These are phyloP conservation scores for Neotoxoptera formosana DNA, from an alignment of 1,140 invertebrate genomes.

Conservation along the genomic window DNA sequence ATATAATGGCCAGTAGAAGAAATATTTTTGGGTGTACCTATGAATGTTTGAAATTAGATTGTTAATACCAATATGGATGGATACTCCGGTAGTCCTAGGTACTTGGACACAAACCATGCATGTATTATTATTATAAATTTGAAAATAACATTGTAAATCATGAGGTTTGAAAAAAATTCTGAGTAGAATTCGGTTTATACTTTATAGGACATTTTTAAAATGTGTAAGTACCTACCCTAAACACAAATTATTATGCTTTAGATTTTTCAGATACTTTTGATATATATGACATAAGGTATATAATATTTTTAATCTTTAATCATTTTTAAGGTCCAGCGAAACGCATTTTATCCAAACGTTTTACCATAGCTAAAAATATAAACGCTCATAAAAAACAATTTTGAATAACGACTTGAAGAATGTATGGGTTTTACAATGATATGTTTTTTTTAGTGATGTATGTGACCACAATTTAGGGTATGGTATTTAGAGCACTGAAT, in stretches of 20 bases:
- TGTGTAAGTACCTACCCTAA: background rate
- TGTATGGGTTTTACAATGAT: background rate
- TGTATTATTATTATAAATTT: background rate
- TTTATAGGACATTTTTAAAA: background rate
- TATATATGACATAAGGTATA: background rate
- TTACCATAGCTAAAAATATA: background rate
- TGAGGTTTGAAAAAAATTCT: background rate
- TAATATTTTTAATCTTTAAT: constrained; percentile 1
- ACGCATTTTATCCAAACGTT: background rate
- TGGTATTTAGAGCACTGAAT: background rate
- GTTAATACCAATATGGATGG: background rate
- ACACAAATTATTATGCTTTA: constrained; percentile 2
- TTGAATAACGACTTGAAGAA: background rate
- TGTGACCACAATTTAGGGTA: background rate
- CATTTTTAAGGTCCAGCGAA: background rate
- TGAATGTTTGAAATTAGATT: background rate
- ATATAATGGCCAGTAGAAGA: background rate
- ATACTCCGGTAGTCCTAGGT: background rate
- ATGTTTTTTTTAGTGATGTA: background rate
- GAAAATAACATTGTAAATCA: background rate
- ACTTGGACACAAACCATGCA: background rate
- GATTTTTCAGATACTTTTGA: background rate
- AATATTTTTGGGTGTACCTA: background rate
- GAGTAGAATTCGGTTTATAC: background rate
- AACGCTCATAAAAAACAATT: background rate